Conservation (phyloP, 2,888 invertebrate species). For the Stenotaenia linearis region DNA sequence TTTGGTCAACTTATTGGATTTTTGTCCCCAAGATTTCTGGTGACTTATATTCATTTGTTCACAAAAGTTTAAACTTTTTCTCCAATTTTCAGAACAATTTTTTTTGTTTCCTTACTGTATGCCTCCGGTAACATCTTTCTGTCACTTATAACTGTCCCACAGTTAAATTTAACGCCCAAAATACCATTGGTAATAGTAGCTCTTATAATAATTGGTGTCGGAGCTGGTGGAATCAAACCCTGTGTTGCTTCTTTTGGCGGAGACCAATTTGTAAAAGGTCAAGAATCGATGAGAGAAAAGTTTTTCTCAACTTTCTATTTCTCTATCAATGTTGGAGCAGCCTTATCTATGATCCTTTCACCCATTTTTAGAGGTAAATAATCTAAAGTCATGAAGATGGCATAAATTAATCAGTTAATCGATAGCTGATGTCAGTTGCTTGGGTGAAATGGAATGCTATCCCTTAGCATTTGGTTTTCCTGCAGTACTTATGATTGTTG, state of each 20-base stretch:
- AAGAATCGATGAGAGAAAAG: conserved; percentile 49
- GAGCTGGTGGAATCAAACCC: conserved; percentile 49
- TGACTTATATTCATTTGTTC: no score
- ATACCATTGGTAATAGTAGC: conserved; percentile 44
- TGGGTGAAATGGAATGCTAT: conserved; percentile 49
- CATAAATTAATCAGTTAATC: background rate
- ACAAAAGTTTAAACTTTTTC: no score
- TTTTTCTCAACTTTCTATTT: conserved; percentile 49
- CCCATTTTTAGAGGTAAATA: conserved; percentile 45
- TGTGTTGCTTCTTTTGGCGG: conserved; percentile 50
- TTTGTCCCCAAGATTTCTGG: no score
- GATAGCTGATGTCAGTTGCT: conserved; percentile 46
- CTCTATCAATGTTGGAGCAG: conserved; percentile 47
- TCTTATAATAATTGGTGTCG: conserved; percentile 45
- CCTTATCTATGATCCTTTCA: conserved; percentile 46
- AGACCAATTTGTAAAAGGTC: conserved; percentile 46
- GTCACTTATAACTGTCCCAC: conserved; percentile 53
- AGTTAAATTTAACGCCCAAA: background rate
- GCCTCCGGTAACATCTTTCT: conserved; percentile 74
- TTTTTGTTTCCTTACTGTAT: conserved; percentile 82
- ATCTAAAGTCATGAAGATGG: no score
- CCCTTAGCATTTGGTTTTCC: conserved; percentile 56
- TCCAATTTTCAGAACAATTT: conserved; percentile 62
- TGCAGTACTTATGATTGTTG: conserved; percentile 52
- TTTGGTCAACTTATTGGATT: no score